Base-by-base conservation (phyloP, 2,888 invertebrate species). In the Coenonympha arcania region DNA sequence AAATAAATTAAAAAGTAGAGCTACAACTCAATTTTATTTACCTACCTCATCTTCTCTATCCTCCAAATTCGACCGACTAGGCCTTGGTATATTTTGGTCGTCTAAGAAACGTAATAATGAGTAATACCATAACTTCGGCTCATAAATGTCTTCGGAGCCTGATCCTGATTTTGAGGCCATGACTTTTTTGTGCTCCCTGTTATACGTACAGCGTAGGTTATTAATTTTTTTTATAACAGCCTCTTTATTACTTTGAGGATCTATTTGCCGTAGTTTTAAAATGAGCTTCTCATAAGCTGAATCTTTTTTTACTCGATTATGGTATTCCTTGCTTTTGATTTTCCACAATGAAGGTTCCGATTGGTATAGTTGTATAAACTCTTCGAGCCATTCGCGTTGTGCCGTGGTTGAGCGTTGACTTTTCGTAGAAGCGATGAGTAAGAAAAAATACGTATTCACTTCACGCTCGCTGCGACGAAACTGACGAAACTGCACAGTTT, bases 181-280 rank as follows among this genome's bases (percentile, higher is more conserved):
- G 18, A 43, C 48, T 37, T 52, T 51, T 34, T 54, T 51, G 28
- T 52, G 26, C 34, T 55, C 55, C 40, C 54, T 42, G 19, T 36
- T 42, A 34, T 48, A 42, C 11, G 48, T 36, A 42, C 28, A 42
- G n/a, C 26, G 26, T 26, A 26, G n/a, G 26, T 26, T 26, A 26
- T 43, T 48, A 36, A 41, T 48, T 42, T 42, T 48, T 13, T 20
- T 42, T 13, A 43, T 43, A 26, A 48, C 42, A 9, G 28, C 26
- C 13, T 42, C 42, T 16, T 42, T 42, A 2, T 26, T 42, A 9
- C 34, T 42, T 13, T 28, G 13, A n/a, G 48, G 34, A 6, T 48
- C 48, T 19, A 48, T 36, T 16, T 42, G 42, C 6, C 28, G 34
- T 3, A 48, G 39, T 39, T 50, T 50, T 28, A 30, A 22, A 1